Base-by-base conservation (phyloP, 2,797 vertebrate species). In the Halcyon leucocephala region DNA sequence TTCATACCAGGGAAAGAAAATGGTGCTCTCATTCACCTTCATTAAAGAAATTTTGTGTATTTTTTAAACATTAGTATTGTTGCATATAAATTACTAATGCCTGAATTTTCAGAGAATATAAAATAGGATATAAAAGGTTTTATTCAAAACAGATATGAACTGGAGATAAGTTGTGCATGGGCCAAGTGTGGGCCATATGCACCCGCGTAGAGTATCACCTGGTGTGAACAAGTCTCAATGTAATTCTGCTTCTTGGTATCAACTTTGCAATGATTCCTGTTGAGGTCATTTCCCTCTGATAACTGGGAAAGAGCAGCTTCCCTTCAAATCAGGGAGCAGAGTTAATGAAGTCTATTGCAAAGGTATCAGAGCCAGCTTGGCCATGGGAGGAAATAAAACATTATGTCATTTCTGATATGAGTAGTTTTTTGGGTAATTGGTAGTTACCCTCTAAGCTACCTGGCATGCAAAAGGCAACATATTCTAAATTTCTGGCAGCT, bases 361-460 rank as follows among this genome's bases (percentile, higher is more conserved):
- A 95, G 61, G 62, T 94, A 78, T 81, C 6, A 5, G 44, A 95
- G 82, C 80, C 91, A 72, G 78, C 77, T 85, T 93, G 86, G 77
- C 79, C 73, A 28, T 44, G 28, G 58, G 67, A 92, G 60, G 82
- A 96, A 96, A 97, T 83, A 89, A 96, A 92, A 88, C 72, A 76
- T 70, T 83, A 82, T 94, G 85, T 77, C 7, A 21, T 95, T 97
- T 91, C 60, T 84, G 49, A 54, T 79, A 93, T 54, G 67, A 69
- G 61, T 94, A 79, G 49, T 37, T n/a, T 87, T 92, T 92, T 26
- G 10, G 76, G 35, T 96, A 96, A 96, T 86, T 97, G 92, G 79
- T 94, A 96, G 70, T 96, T 96, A 91, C 81, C 84, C 87, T 82
- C 90, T 96, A 97, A 97, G 93, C 89, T 97, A 58, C 69, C 90